A percentile compares a stretch with the other conserved stretches of the same genome.
Conservation (phyloP, 2,888 invertebrate species). For the Platycnemis pennipes region DNA sequence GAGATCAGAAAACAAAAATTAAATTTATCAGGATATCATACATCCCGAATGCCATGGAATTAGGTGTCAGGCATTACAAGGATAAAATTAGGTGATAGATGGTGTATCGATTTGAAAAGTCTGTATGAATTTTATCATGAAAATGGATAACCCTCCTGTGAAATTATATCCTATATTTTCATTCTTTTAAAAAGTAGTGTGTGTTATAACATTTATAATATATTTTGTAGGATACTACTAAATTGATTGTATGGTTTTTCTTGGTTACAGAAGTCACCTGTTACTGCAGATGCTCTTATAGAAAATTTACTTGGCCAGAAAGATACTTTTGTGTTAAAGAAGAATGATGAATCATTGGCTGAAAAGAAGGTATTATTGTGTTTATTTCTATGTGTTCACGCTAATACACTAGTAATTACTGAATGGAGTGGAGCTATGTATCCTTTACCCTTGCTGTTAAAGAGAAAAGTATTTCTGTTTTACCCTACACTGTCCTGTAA, state of each 20-base stretch:
- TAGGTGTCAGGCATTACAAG: too few species aligned
- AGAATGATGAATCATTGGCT: slow-evolving; percentile 1
- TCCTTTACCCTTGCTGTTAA: too few species aligned
- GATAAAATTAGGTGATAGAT: too few species aligned
- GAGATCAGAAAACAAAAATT: too few species aligned
- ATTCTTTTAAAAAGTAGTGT: background rate
- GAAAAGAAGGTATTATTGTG: slow-evolving; percentile 38
- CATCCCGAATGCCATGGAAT: too few species aligned
- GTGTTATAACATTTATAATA: background rate
- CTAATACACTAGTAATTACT: too few species aligned
- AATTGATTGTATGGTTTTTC: background rate
- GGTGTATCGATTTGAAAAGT: too few species aligned
- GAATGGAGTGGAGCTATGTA: too few species aligned
- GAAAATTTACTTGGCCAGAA: slow-evolving; percentile 68
- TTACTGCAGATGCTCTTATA: slow-evolving; percentile 67
- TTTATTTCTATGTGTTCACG: background rate
- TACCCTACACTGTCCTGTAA: too few species aligned
- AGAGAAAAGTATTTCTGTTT: too few species aligned
- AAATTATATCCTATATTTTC: background rate
- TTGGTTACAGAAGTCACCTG: slow-evolving; percentile 53
- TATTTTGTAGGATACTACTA: background rate
- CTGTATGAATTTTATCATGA: too few species aligned
- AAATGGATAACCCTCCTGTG: background rate
- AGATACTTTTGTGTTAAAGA: slow-evolving; percentile 66
- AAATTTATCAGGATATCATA: too few species aligned